Evolutionary conservation across 2,113 vertebrate genomes (phyloP), one percentile per base, ranked within the genome.

Genomic region (Solea senegalensis): DNA sequence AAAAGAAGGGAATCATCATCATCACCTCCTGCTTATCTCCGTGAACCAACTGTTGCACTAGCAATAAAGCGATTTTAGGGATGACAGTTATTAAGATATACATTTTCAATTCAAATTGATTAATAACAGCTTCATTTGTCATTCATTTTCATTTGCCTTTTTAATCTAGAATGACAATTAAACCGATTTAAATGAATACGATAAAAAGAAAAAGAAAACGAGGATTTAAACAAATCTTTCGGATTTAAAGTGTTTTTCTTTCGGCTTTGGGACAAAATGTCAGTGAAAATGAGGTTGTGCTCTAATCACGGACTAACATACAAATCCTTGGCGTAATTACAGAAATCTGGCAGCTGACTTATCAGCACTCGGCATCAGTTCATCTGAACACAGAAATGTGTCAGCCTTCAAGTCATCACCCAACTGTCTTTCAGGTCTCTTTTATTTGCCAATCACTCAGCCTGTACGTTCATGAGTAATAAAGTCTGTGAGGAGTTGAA

Each of bases 381-480:
- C 62, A 64, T 67, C 69, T 45, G 11, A 69, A 45, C n/a, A 1
- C 21, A 41, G 46, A 54, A 74, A 40, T 61, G 61, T 34, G 52
- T 55, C 61, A 11, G 27, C 72, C 64, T 77, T 80, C 57, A 64
- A 55, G 43, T 27, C 50, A 13, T 65, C 40, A 44, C 65, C 27
- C 27, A 8, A 40, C 56, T n/a, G 2, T 72, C 45, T 69, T 58
- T 61, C 50, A 54, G 53, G 50, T 67, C 43, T 34, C 64, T 59
- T 79, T 65, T 50, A 72, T 81, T 77, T 61, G 63, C 58, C 70
- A 50, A 5, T 81, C 44, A 50, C 46, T 70, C 49, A 41, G 49
- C 1, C 34, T 34, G 5, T 1, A 34, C 11, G 39, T 27, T 40
- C 13, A 9, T 12, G 41, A 53, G 27, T 49, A 61, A 61, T 61